Conservation (phyloP, 1,140 invertebrate species). For the Ostrea denselamellosa region DNA sequence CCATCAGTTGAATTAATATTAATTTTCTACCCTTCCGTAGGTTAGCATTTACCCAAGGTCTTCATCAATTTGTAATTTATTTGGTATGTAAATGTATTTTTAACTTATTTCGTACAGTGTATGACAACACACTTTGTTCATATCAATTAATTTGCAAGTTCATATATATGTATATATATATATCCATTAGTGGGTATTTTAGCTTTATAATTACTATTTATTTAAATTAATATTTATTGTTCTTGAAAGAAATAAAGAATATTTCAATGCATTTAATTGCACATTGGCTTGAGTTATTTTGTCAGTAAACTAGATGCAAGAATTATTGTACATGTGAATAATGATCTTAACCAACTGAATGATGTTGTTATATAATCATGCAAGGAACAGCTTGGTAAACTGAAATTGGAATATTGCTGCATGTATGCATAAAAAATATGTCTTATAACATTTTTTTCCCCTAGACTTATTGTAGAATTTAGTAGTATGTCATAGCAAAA, state of each 20-base stretch:
- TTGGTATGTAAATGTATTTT: not conserved
- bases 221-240: not conserved
- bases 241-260: slow-evolving; percentile 21
- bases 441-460: too few species aligned
- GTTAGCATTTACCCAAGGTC: not conserved
- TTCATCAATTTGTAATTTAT: not conserved
- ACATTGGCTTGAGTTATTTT: not conserved
- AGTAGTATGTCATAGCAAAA: too few species aligned
- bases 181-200: not conserved
- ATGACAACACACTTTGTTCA: not conserved
- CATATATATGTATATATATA: not conserved
- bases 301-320: not conserved
- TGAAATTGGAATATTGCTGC: too few species aligned
- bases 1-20: too few species aligned
- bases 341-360: too few species aligned
- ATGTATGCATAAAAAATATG: too few species aligned
- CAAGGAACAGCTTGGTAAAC: too few species aligned
- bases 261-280: not conserved
- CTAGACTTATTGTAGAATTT: too few species aligned
- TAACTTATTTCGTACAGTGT: not conserved
- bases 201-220: not conserved
- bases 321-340: not conserved
- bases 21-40: not conserved
- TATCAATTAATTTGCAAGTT: not conserved
- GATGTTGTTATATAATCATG: too few species aligned